phyloP scores from a whole-genome alignment of 2,797 vertebrate species.

The Lagodon rhomboides region DNA sequence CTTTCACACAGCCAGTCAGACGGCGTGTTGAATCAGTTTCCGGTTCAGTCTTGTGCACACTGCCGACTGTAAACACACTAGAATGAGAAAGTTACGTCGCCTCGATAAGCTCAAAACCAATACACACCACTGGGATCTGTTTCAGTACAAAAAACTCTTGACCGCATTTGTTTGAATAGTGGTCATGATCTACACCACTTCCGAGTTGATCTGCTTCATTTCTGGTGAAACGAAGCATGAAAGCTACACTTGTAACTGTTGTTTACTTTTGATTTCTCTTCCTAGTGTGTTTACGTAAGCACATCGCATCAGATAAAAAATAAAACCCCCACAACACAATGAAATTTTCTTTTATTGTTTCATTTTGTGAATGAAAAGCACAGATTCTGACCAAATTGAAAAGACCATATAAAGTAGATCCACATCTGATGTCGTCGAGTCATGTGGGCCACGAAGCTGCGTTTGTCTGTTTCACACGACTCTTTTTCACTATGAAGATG shows the following conservation, averaged over 20 bases:
- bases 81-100: background rate
- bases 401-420: background rate
- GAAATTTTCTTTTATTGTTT: slow-evolving; percentile 7
- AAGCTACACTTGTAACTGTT: background rate
- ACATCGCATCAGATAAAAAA: background rate
- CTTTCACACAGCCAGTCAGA: background rate
- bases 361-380: background rate
- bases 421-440: background rate
- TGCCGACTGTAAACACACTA: background rate
- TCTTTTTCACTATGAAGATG: background rate
- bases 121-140: background rate
- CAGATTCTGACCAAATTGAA: background rate
- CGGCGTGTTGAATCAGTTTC: background rate
- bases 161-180: background rate
- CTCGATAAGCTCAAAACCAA: background rate
- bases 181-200: background rate
- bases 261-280: background rate
- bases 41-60: background rate
- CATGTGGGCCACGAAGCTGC: background rate
- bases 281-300: slow-evolving; percentile 16
- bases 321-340: background rate
- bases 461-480: background rate
- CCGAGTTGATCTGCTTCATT: background rate
- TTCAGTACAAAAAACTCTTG: background rate
- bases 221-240: background rate